Base-by-base conservation (phyloP, 2,888 invertebrate genomes). In the Anodontia alba region DNA sequence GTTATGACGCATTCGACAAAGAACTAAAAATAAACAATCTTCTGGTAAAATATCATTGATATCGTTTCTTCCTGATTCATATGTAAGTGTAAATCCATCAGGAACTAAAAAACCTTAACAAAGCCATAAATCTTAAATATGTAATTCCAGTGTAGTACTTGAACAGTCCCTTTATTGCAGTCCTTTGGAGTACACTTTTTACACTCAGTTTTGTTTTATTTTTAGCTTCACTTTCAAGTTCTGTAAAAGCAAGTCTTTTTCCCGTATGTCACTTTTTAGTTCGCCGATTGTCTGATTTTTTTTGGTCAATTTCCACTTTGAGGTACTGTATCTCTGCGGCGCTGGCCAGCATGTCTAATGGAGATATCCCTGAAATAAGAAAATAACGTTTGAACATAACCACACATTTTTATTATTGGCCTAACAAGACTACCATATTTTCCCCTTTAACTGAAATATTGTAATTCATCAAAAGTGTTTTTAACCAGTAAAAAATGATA, bases 311-410 rank as follows among this genome's bases (percentile, higher is more conserved):
- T 23, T 70, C 43, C 15, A 26, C 29, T 38, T 26, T 38, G 20
- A 70, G 38, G 42, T 15, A 42, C 8, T 10, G 42, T 42, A 42
- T 42, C 42, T 42, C 42, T 42, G 42, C 42, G 15, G 42, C 15
- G 42, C 42, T 42, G n/a, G 57, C 23, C 20, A 77, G 31, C 71
- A 77, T 77, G 20, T 77, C 77, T 57, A 77, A n/a, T 26, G 72
- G 46, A 15, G 26, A 26, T 23, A 73, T 43, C 77, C 72, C 77
- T 77, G 72, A 46, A 77, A 78, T n/a, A 57, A 71, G 42, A 42
- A 42, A 42, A 42, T 42, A 42, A 42, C n/a, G 42, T 42, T 42
- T 42, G 42, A 42, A 15, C 42, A 42, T 15, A n/a, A n/a, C n/a
- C n/a, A n/a, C n/a, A n/a, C n/a, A n/a, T n/a, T n/a, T n/a, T n/a